A percentile compares a stretch with the other conserved stretches of the same genome.
These are phyloP conservation scores for Kuschelorhynchus macadamiae DNA, from an alignment of 2,888 invertebrate genomes.

Conservation along the genomic window DNA sequence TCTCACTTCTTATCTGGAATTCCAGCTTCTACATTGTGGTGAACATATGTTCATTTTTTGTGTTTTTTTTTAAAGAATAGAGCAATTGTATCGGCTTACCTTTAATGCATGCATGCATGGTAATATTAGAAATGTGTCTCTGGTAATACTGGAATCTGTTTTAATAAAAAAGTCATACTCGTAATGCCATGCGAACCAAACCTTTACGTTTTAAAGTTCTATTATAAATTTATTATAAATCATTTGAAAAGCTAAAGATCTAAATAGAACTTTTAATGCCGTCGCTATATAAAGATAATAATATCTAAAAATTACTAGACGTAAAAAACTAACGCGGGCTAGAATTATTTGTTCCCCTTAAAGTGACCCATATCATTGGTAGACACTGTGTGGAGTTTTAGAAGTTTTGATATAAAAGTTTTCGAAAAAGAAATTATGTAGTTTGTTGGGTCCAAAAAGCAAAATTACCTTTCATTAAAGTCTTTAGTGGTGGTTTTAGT, in stretches of 20 bases:
- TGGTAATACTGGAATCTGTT: too few relatives aligned
- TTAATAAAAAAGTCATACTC: too few relatives aligned
- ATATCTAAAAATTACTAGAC: constrained; percentile 31
- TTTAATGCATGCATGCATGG: too few relatives aligned
- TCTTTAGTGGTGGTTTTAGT: too few relatives aligned
- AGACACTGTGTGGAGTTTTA: constrained; percentile 21
- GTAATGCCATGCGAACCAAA: constrained; percentile 27
- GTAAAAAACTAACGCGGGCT: constrained; percentile 22
- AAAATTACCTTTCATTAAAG: too few relatives aligned
- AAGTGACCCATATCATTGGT: constrained; percentile 16
- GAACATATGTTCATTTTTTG: too few relatives aligned
- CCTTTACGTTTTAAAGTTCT: constrained; percentile 16
- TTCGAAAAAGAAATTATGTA: constrained; percentile 29
- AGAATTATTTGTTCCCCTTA: constrained; percentile 40
- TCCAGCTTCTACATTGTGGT: too few relatives aligned
- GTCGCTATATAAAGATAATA: constrained; percentile 38
- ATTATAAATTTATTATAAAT: not conserved
- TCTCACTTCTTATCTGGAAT: too few relatives aligned
- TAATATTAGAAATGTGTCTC: too few relatives aligned
- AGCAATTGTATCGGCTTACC: too few relatives aligned
- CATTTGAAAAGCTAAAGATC: constrained; percentile 24
- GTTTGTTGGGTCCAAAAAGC: too few relatives aligned
- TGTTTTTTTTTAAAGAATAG: too few relatives aligned
- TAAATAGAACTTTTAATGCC: constrained; percentile 35
- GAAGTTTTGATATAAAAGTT: constrained; percentile 13